Conservation (phyloP, 1,140 invertebrate species). For the Caenorhabditis briggsae region DNA sequence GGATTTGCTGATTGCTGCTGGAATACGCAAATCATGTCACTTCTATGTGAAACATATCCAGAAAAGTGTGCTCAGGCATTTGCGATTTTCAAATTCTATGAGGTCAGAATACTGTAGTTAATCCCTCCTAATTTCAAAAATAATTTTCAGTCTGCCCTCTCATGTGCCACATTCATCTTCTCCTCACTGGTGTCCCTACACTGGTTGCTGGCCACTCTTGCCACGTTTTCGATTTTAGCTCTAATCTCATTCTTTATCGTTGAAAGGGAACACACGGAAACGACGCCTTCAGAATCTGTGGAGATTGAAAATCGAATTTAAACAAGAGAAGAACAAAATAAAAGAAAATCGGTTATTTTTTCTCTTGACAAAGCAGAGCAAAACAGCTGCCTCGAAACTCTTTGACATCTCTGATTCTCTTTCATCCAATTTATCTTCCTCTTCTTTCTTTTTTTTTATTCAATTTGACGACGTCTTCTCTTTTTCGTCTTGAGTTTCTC, state of each 20-base stretch:
- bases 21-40: slow-evolving; percentile 84
- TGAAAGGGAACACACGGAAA: background rate
- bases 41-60: background rate
- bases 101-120: slow-evolving; percentile 80
- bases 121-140: background rate
- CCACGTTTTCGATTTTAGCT: background rate
- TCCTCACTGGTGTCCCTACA: slow-evolving; percentile 85
- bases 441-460: too few relatives aligned
- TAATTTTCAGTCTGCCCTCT: slow-evolving; percentile 86
- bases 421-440: too few relatives aligned
- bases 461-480: too few relatives aligned
- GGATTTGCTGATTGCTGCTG: slow-evolving; percentile 95
- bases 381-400: too few relatives aligned
- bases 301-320: too few relatives aligned
- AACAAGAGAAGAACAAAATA: too few relatives aligned
- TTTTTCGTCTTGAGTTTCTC: too few relatives aligned
- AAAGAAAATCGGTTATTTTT: too few relatives aligned
- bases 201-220: slow-evolving; percentile 86
- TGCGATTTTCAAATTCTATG: slow-evolving; percentile 84
- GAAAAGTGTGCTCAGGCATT: background rate
- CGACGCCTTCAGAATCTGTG: too few relatives aligned
- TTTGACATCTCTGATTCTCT: too few relatives aligned
- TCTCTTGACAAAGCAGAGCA: too few relatives aligned
- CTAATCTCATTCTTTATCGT: slow-evolving; percentile 1
- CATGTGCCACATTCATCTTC: slow-evolving; percentile 90